Base-by-base conservation (phyloP, 30 jellyfish, hydroid and myxozoan genomes). In the Clytia hemisphaerica region DNA sequence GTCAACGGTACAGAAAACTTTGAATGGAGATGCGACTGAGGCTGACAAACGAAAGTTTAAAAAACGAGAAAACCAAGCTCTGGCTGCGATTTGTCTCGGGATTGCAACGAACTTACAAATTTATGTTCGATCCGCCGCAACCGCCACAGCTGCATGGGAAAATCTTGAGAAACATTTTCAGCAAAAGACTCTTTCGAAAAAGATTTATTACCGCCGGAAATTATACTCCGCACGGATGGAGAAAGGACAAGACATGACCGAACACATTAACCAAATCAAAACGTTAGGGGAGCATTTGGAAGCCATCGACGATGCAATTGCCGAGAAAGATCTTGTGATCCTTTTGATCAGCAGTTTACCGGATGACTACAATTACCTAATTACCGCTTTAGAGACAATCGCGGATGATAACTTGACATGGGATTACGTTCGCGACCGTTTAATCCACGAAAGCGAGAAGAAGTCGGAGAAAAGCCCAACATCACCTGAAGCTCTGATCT, bases 91-190 rank as follows among this genome's bases (percentile, higher is more conserved):
- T n/a, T n/a, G n/a, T n/a, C n/a, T n/a, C n/a, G n/a, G n/a, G n/a
- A 40, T 40, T 40, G 80, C 69, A 1, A 58, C 85, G 36, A 58
- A 58, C 54, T 45, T 73, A 1, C 85, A 73, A 45, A 58, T 77
- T n/a, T 36, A 77, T 58, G 92, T 77, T 53, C 69, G 92, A 4
- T 77, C 85, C 22, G 76, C 92, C 2, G 27, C 26, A 47, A 64
- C 57, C 38, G 84, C 92, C 25, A 65, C 66, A 58, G 92, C 45
- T n/a, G 92, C 92, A 66, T 77, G 92, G 92, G 85, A 67, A n/a
- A 77, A 50, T 67, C 85, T 77, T 4, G 69, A 47, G 19, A 49
- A 51, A 28, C 92, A 77, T 67, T 77, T 67, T 29, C 77, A 77
- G 35, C 58, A 67, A 49, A 77, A 77, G 37, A 59, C 85, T 3